phyloP scores from a whole-genome alignment of 1,140 invertebrate species.

The Matsumurasca onukii region DNA sequence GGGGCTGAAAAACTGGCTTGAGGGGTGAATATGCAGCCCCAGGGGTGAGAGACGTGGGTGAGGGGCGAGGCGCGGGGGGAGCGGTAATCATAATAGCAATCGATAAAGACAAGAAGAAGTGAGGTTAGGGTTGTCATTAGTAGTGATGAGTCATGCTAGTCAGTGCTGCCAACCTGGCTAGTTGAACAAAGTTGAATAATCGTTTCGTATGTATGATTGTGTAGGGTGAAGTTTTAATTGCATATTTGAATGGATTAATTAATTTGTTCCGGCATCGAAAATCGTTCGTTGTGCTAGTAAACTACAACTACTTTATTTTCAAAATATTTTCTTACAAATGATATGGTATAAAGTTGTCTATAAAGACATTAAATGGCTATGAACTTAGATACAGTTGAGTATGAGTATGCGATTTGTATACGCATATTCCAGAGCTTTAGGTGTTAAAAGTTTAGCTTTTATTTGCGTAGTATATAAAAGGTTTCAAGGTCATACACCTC shows the following conservation, averaged over 20 bases:
- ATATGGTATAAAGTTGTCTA: background rate
- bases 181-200: background rate
- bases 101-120: constrained; percentile 31
- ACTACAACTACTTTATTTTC: background rate
- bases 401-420: too few relatives aligned
- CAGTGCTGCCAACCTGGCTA: background rate
- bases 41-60: constrained; percentile 8
- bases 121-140: constrained; percentile 10
- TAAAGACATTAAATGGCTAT: too few relatives aligned
- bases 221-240: background rate
- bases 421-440: too few relatives aligned
- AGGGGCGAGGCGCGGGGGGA: too few relatives aligned
- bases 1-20: constrained; percentile 28
- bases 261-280: background rate
- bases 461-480: too few relatives aligned
- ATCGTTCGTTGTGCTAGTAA: background rate
- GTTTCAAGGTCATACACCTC: too few relatives aligned
- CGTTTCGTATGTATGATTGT: background rate
- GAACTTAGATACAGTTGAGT: too few relatives aligned
- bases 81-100: constrained; percentile 36
- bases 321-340: background rate
- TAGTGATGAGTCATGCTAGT: background rate
- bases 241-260: background rate
- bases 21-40: constrained; percentile 33
- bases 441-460: too few relatives aligned